Conservation (phyloP, 2,797 vertebrate species). For the Rhinichthys osculus region DNA sequence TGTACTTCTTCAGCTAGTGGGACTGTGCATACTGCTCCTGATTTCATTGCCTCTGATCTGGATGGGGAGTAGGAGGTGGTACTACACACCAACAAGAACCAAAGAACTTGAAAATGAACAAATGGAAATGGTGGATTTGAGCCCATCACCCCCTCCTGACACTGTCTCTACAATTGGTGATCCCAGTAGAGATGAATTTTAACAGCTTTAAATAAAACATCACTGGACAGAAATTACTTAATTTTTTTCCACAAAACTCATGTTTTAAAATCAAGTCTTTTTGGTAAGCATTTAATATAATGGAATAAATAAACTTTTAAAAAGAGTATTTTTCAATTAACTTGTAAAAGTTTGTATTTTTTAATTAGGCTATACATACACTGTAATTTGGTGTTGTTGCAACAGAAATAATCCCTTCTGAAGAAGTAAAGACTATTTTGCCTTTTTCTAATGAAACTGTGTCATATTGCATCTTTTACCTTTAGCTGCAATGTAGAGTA, state of each 20-base stretch:
- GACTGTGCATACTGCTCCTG: constrained; percentile 32
- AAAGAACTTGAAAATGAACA: constrained; percentile 9
- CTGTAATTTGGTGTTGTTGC: background rate
- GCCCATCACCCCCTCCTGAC: background rate
- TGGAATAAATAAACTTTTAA: background rate
- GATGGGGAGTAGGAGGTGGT: constrained; percentile 10
- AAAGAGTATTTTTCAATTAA: background rate
- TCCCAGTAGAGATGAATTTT: background rate
- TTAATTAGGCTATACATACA: background rate
- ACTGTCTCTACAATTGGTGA: background rate
- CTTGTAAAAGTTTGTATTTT: background rate
- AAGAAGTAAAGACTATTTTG: background rate
- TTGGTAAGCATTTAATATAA: background rate
- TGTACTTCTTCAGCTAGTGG: constrained; percentile 16
- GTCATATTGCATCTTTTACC: constrained; percentile 14
- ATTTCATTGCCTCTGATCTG: constrained; percentile 30
- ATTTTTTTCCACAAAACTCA: background rate
- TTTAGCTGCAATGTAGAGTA: background rate
- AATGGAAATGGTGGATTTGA: constrained; percentile 30
- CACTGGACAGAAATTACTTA: background rate
- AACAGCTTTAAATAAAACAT: background rate
- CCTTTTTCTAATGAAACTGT: background rate
- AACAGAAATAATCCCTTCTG: background rate
- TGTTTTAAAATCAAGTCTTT: background rate
- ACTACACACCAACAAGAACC: background rate